Evolutionary conservation across 2,113 vertebrate genomes (phyloP).

Genomic region (Hippopotamus amphibius): DNA sequence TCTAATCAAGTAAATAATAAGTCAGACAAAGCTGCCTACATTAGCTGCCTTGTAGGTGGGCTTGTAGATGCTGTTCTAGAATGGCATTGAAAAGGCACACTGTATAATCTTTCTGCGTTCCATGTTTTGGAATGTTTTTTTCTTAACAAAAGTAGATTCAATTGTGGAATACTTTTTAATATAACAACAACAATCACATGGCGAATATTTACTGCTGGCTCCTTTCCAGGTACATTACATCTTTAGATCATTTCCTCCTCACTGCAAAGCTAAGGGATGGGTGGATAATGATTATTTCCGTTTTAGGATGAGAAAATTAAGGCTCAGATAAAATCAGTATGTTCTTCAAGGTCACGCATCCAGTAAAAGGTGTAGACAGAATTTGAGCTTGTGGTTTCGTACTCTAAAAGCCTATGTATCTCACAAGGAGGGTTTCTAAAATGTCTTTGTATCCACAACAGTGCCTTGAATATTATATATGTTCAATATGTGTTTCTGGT

Average conservation of each 20-base stretch:
- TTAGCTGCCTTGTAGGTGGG: background rate
- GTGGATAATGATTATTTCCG: background rate
- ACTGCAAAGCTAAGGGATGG: background rate
- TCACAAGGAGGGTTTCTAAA: background rate
- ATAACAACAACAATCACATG: background rate
- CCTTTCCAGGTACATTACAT: background rate
- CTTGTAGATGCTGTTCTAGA: background rate
- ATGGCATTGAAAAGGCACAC: background rate
- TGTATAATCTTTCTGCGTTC: background rate
- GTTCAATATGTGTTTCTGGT: slow-evolving; percentile 1
- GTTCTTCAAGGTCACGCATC: background rate
- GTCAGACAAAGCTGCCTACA: background rate
- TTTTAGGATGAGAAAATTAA: slow-evolving; percentile 13
- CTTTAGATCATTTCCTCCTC: background rate
- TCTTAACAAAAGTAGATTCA: background rate
- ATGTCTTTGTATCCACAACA: background rate
- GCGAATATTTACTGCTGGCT: background rate
- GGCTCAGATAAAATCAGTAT: background rate
- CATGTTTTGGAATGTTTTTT: background rate
- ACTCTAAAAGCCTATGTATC: slow-evolving; percentile 5
- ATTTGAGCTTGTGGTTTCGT: slow-evolving; percentile 44
- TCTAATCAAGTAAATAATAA: background rate
- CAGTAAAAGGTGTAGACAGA: background rate
- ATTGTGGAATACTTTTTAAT: slow-evolving; percentile 22
- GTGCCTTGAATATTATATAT: background rate